Conservation (phyloP, 2,113 vertebrate genomes). For the Callorhinus ursinus region DNA sequence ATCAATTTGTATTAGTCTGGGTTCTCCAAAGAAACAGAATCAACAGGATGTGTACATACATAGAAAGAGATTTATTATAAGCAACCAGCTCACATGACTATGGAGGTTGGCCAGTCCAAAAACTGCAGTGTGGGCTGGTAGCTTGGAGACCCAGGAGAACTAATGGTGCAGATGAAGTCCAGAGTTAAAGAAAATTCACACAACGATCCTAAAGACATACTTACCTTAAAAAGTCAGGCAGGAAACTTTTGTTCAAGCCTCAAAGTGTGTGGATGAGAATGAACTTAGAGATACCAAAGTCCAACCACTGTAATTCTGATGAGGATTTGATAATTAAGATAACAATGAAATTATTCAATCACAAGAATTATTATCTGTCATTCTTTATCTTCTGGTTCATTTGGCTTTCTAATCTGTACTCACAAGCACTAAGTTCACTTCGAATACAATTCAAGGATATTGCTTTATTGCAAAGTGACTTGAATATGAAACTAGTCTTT, state of each 20-base stretch:
- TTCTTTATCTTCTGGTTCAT: neutral
- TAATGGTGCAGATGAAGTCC: neutral
- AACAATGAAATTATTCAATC: slow-evolving; percentile 38
- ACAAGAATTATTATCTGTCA: neutral
- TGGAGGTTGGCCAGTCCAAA: neutral
- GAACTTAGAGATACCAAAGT: slow-evolving; percentile 14
- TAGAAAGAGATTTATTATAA: neutral
- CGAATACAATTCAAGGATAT: slow-evolving; percentile 67
- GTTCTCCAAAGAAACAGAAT: neutral
- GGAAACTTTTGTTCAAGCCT: neutral
- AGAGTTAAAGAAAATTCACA: neutral
- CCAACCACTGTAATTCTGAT: neutral
- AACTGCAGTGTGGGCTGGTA: neutral
- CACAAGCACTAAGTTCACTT: slow-evolving; percentile 54
- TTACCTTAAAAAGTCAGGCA: neutral
- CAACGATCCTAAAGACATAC: neutral
- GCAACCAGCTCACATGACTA: neutral
- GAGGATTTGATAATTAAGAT: neutral
- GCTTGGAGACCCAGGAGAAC: neutral
- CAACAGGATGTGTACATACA: neutral
- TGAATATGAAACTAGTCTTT: slow-evolving; percentile 75
- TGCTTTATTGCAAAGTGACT: slow-evolving; percentile 68
- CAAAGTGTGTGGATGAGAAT: neutral
- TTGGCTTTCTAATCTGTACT: slow-evolving; percentile 54
- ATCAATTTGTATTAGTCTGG: neutral